Percentiles rank a stretch among this genome's conserved stretches.
phyloP scores from a whole-genome alignment of 2,888 invertebrate species.

The Ophioninae sp. region DNA sequence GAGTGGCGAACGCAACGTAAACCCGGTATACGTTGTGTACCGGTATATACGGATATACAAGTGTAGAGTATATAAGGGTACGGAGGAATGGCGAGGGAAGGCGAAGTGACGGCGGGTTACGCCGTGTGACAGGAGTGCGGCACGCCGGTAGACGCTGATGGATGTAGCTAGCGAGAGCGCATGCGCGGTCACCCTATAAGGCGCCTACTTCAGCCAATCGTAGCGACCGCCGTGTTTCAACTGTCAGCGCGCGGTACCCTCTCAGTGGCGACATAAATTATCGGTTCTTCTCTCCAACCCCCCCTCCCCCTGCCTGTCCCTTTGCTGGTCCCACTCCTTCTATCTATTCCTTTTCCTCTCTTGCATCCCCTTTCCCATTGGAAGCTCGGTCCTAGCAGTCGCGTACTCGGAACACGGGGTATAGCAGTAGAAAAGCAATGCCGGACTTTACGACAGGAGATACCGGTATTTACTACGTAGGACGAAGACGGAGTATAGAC shows the following conservation, averaged over 20 bases:
- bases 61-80: constrained; percentile 39
- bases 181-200: constrained; percentile 79
- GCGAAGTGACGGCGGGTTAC: constrained; percentile 70
- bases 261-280: constrained; percentile 78
- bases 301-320: constrained; percentile 54
- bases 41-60: constrained; percentile 7
- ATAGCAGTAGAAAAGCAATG: constrained; percentile 72
- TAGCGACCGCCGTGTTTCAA: constrained; percentile 78
- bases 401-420: constrained; percentile 9
- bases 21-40: constrained; percentile 16
- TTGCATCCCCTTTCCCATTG: constrained; percentile 50
- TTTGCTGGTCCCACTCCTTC: constrained; percentile 50
- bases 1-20: constrained; percentile 44
- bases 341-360: constrained; percentile 47
- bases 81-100: constrained; percentile 64
- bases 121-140: constrained; percentile 75
- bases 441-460: constrained; percentile 74
- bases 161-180: constrained; percentile 78
- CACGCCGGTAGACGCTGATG: constrained; percentile 77
- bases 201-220: constrained; percentile 77
- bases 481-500: constrained; percentile 50
- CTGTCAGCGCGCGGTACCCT: constrained; percentile 77
- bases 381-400: constrained; percentile 23
- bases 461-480: constrained; percentile 72
- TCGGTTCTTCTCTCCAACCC: constrained; percentile 64